Evolutionary conservation across 2,797 vertebrate species (phyloP).

Genomic region (Mallotus villosus): DNA sequence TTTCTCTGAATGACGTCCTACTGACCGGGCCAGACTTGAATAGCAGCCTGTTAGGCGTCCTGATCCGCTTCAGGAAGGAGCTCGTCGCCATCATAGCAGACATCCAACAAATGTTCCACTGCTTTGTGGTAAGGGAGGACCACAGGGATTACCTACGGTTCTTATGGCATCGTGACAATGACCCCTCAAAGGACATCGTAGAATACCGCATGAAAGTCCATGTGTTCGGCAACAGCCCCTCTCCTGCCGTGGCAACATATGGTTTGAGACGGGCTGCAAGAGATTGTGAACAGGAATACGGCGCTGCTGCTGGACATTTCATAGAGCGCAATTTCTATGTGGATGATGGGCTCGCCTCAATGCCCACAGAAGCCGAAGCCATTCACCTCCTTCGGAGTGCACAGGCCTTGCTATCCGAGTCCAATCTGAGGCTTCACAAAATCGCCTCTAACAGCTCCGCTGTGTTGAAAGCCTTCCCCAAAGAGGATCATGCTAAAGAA

Average conservation of each 20-base stretch:
- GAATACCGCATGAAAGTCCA: background rate
- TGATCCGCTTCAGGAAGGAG: constrained; percentile 16
- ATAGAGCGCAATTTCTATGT: constrained; percentile 6
- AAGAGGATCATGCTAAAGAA: constrained; percentile 1
- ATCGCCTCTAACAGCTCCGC: constrained; percentile 3
- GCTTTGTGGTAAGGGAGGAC: constrained; percentile 9
- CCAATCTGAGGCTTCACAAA: constrained; percentile 15
- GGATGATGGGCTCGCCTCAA: background rate
- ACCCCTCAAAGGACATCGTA: background rate
- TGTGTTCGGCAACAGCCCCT: no score
- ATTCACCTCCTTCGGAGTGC: background rate
- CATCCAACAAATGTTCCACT: constrained; percentile 18
- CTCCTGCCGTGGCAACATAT: background rate
- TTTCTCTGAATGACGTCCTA: constrained; percentile 11
- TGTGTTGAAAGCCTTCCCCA: constrained; percentile 22
- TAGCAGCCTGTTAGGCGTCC: constrained; percentile 15
- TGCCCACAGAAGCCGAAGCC: background rate
- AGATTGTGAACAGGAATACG: background rate
- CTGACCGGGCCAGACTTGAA: constrained; percentile 18
- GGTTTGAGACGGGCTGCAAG: background rate
- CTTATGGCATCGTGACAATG: constrained; percentile 2
- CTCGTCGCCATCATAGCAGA: constrained; percentile 10
- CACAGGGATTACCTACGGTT: background rate
- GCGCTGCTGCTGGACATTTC: background rate
- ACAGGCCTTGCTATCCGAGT: background rate